Evolutionary conservation across 2,113 vertebrate species (phyloP).

Genomic region (Chamaea fasciata): DNA sequence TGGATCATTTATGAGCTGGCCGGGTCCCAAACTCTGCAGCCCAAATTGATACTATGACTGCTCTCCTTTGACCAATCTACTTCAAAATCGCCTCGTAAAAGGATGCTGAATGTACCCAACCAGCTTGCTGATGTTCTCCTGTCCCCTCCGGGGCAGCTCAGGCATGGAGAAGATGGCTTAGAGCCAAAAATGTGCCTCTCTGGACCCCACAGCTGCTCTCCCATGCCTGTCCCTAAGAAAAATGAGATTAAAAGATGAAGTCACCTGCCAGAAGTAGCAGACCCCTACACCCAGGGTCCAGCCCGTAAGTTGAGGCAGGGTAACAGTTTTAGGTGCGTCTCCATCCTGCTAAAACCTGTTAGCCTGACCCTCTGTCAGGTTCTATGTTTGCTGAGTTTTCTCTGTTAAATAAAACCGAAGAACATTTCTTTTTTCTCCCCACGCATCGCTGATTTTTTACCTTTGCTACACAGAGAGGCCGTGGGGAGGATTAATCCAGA

Average conservation of each 20-base stretch:
- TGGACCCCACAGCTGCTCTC: not conserved
- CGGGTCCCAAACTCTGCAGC: not conserved
- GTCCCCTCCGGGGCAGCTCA: not conserved
- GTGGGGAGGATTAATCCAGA: not conserved
- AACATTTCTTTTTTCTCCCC: not conserved
- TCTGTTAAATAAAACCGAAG: not conserved
- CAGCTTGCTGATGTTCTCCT: not conserved
- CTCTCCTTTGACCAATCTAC: conserved; percentile 14
- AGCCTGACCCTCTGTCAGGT: not conserved
- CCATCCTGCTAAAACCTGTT: not conserved
- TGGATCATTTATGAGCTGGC: conserved; percentile 28
- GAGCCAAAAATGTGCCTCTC: not conserved
- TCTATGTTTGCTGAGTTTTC: not conserved
- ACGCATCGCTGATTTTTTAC: conserved; percentile 36
- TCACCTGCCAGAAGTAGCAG: not conserved
- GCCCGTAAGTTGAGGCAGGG: not conserved
- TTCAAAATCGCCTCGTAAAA: not conserved
- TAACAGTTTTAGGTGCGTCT: not conserved
- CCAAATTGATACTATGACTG: not conserved
- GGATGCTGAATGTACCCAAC: not conserved
- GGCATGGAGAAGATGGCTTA: not conserved
- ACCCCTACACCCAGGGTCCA: not conserved
- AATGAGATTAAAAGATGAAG: not conserved
- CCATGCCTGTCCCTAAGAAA: not conserved
- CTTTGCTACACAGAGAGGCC: not conserved